Conservation (phyloP, 92 coral and sea anemone species). For the Zoanthus gigantus region DNA sequence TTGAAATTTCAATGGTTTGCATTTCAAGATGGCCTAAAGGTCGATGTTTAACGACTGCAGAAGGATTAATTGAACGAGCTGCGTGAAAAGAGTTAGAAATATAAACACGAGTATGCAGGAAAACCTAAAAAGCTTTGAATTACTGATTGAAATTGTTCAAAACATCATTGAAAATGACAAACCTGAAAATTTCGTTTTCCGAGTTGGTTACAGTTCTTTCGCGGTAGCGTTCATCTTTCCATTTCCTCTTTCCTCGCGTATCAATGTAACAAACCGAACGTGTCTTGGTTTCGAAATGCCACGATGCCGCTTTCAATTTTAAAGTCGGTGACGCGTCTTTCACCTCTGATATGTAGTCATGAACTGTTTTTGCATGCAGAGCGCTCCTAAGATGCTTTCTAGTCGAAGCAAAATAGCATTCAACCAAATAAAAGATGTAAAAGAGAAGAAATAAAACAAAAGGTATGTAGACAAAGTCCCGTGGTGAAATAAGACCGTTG, state of each 20-base stretch:
- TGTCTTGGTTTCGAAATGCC: constrained; percentile 73
- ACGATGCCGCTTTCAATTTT: constrained; percentile 57
- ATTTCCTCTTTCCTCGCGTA: constrained; percentile 64
- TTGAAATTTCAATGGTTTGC: no score
- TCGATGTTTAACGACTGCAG: no score
- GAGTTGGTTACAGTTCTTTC: constrained; percentile 63
- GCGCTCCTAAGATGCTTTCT: constrained; percentile 49
- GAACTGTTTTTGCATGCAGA: constrained; percentile 41
- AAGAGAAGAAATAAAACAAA: constrained; percentile 65
- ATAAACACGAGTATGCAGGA: no score
- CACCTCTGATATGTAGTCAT: constrained; percentile 51
- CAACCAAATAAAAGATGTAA: constrained; percentile 61
- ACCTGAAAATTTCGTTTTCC: constrained; percentile 67
- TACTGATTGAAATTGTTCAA: no score
- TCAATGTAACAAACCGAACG: constrained; percentile 56
- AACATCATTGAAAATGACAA: background rate
- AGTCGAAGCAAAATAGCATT: constrained; percentile 69
- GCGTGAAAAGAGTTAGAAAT: no score
- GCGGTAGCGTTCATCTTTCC: constrained; percentile 56
- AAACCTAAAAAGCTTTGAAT: no score
- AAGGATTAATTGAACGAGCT: no score
- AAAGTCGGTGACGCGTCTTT: constrained; percentile 52
- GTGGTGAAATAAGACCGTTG: constrained; percentile 70
- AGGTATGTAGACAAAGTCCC: constrained; percentile 63
- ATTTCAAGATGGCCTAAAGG: no score